These are phyloP conservation scores for Tolypeutes matacus DNA, from an alignment of 2,797 vertebrate genomes.

Conservation along the genomic window DNA sequence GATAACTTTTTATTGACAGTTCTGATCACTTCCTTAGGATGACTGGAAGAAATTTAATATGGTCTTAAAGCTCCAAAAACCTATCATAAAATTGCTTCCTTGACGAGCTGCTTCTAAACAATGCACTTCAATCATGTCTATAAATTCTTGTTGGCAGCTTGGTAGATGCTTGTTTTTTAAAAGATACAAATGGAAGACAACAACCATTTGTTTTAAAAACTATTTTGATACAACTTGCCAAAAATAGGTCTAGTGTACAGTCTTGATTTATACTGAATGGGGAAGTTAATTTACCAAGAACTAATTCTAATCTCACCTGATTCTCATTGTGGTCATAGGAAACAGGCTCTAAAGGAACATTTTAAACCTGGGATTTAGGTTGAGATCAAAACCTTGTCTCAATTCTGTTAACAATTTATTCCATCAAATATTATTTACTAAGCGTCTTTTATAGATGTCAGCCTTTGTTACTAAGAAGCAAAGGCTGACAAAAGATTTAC, in stretches of 20 bases:
- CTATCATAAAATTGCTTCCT: background rate
- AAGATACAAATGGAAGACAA: background rate
- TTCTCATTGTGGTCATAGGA: background rate
- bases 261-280: background rate
- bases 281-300: background rate
- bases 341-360: background rate
- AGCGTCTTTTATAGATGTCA: background rate
- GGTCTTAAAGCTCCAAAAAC: background rate
- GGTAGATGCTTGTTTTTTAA: background rate
- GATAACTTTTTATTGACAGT: conserved; percentile 87
- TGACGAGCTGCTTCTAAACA: background rate
- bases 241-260: background rate
- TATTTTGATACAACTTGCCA: background rate
- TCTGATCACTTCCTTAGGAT: background rate
- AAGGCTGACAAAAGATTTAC: background rate
- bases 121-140: background rate
- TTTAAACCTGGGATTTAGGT: background rate
- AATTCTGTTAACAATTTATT: background rate
- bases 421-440: background rate
- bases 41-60: background rate
- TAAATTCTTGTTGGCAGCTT: background rate
- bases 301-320: background rate
- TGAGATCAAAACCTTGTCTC: background rate
- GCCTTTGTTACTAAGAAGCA: background rate
- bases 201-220: background rate